Evolutionary conservation across 2,797 vertebrate genomes (phyloP), one percentile per base, ranked within the genome.

Genomic region (Pseudotriccus pelzelni): DNA sequence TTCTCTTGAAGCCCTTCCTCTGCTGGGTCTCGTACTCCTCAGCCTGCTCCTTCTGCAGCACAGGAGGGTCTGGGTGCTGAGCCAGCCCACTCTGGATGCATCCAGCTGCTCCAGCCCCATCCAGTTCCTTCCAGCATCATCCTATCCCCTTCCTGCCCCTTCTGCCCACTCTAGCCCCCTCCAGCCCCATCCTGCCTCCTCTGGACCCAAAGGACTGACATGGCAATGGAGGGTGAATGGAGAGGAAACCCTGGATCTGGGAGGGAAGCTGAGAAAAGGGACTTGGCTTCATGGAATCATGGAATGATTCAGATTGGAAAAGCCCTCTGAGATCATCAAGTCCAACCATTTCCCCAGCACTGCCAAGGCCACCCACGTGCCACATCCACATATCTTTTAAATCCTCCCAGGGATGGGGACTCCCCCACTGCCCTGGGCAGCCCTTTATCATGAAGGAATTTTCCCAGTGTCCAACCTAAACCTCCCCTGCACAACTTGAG

Each of bases 1-100:
- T 98, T 43, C 98, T 98, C 92, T 84, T 98, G 96, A 97, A 80
- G 58, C 98, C 96, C 74, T 97, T 98, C 90, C 23, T 96, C 97
- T 97, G 97, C 77, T 32, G 66, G 15, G 84, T 85, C 89, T 97
- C 95, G 5, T 69, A 78, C 94, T 98, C 97, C 96, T 97, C 91
- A 2, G 98, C 96, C 77, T 97, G 97, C 73, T 98, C 98, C 95
- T 98, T 98, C 98, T 98, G 97, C 2, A 0, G 69, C 74, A 72
- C 32, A 15, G 49, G 32, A 30, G 44, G 30, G 4, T 4, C 9
- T 18, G 10, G 49, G 55, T 2, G 1, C 27, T 8, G 7, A 13
- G 41, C 4, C 39, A 32, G 30, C 12, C 23, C 52, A 18, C 11
- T 32, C 37, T 28, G 7, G 34, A 58, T 7, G 7, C 73, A 14